These are phyloP conservation scores for Channa argus DNA, from an alignment of 2,113 vertebrate genomes.

Conservation along the genomic window DNA sequence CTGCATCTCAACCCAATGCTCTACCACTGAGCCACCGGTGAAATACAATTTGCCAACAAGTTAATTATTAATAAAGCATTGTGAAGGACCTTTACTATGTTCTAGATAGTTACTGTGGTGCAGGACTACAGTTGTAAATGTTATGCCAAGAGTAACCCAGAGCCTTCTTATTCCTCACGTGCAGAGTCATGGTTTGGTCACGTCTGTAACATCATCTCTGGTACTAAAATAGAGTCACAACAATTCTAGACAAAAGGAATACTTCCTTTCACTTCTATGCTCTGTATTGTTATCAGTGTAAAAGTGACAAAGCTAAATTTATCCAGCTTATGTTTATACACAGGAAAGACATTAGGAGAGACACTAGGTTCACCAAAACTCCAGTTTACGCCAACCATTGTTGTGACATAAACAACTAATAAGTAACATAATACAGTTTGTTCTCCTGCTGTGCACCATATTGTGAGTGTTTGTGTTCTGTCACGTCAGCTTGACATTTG, in stretches of 20 bases:
- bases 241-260: constrained; percentile 40
- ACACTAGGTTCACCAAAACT: constrained; percentile 40
- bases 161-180: constrained; percentile 6
- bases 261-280: constrained; percentile 25
- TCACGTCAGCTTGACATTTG: constrained; percentile 31
- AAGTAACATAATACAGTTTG: constrained; percentile 49
- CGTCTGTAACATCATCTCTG: constrained; percentile 16
- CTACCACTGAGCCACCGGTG: no score
- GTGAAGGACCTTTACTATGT: no score
- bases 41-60: no score
- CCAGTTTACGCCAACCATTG: constrained; percentile 73
- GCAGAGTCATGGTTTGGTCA: constrained; percentile 23
- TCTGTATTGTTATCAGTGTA: constrained; percentile 39
- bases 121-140: not conserved
- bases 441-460: not conserved
- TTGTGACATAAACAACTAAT: constrained; percentile 70
- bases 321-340: constrained; percentile 55
- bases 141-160: not conserved
- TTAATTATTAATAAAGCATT: no score
- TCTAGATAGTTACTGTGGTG: not conserved
- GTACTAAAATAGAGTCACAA: constrained; percentile 52
- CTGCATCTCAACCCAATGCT: no score
- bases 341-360: constrained; percentile 25
- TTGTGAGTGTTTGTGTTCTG: constrained; percentile 20
- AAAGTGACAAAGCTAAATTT: constrained; percentile 66